phyloP scores from a whole-genome alignment of 2,888 invertebrate species.

The Syritta pipiens region DNA sequence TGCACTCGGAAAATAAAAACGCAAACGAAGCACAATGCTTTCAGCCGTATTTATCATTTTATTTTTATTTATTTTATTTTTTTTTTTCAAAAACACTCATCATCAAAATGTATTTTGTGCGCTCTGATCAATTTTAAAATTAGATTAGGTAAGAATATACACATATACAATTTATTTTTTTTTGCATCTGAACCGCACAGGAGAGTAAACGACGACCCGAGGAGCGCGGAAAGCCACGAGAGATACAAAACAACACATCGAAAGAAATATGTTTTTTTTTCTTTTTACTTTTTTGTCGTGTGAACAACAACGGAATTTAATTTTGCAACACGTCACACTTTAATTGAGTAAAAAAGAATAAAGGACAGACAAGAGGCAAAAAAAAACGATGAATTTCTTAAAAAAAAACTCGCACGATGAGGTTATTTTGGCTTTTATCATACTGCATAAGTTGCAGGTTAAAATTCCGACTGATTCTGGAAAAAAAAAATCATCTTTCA shows the following conservation, averaged over 20 bases:
- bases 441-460: slow-evolving; percentile 4
- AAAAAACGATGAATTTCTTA: slow-evolving; percentile 26
- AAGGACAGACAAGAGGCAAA: no score
- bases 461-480: slow-evolving; percentile 3
- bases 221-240: slow-evolving; percentile 30
- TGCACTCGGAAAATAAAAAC: slow-evolving; percentile 50
- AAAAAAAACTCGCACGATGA: slow-evolving; percentile 28
- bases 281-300: slow-evolving; percentile 5
- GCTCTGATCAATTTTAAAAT: slow-evolving; percentile 67
- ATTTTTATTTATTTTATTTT: slow-evolving; percentile 25
- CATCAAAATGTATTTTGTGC: slow-evolving; percentile 50
- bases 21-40: slow-evolving; percentile 40
- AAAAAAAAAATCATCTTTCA: slow-evolving; percentile 4
- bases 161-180: slow-evolving; percentile 18
- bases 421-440: no score
- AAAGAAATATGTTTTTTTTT: slow-evolving; percentile 14
- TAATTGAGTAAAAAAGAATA: slow-evolving; percentile 39
- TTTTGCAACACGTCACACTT: slow-evolving; percentile 69
- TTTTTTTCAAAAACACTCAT: slow-evolving; percentile 50
- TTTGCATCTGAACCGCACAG: slow-evolving; percentile 50
- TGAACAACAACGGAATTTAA: slow-evolving; percentile 67
- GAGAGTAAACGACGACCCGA: slow-evolving; percentile 12
- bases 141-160: slow-evolving; percentile 64
- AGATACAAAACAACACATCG: slow-evolving; percentile 36
- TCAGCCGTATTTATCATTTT: slow-evolving; percentile 34